Evolutionary conservation across 1,140 invertebrate genomes (phyloP).

Genomic region (Pogonomyrmex barbatus): DNA sequence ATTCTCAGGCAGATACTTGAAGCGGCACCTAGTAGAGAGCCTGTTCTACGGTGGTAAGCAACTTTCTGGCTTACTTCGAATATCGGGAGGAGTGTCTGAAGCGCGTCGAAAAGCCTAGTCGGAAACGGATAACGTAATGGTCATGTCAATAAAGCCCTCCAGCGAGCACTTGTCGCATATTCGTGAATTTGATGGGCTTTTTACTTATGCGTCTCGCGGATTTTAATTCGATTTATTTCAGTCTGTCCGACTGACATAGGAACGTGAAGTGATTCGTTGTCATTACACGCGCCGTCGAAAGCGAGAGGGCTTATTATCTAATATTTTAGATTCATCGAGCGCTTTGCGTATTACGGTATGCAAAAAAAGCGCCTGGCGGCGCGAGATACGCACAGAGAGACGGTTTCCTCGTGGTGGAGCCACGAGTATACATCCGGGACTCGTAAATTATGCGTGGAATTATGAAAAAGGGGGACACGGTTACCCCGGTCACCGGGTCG

Average conservation of each 20-base stretch:
- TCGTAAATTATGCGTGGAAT: constrained; percentile 70
- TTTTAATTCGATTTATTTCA: neutral
- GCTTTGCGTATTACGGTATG: constrained; percentile 42
- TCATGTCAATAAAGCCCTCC: neutral
- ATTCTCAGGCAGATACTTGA: constrained; percentile 56
- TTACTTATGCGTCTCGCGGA: neutral
- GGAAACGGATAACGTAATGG: neutral
- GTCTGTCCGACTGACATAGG: neutral
- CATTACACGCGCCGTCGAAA: neutral
- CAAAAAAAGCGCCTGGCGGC: constrained; percentile 48
- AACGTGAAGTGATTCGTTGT: neutral
- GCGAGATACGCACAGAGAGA: constrained; percentile 45
- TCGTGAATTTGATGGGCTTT: neutral
- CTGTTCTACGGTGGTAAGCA: constrained; percentile 66
- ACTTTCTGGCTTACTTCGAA: constrained; percentile 68
- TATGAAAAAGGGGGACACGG: constrained; percentile 69
- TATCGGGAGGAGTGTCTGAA: constrained; percentile 32
- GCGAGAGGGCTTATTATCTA: constrained; percentile 12
- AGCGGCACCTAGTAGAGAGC: constrained; percentile 52
- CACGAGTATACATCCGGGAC: constrained; percentile 13
- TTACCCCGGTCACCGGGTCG: constrained; percentile 33
- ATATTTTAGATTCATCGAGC: constrained; percentile 35
- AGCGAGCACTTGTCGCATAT: neutral
- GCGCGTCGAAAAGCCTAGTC: neutral
- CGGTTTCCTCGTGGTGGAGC: constrained; percentile 30